Base-by-base conservation (phyloP, 2,888 invertebrate species). In the Atrina japonica region DNA sequence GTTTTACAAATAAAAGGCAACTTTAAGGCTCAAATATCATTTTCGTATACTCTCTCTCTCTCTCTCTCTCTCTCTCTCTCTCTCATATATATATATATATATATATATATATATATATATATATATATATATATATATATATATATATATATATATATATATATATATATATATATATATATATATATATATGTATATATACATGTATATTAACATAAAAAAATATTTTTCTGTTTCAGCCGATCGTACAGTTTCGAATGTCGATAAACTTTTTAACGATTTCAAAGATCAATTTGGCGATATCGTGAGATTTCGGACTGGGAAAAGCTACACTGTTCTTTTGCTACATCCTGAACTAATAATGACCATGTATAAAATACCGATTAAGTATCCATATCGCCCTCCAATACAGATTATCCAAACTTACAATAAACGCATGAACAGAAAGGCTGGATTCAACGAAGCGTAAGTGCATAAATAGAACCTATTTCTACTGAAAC, bases 241-340 rank as follows among this genome's bases (percentile, higher is more conserved):
- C 18, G 45, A 60, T 14, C 23, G 43, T n/a, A 60, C 43, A 18
- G 41, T 45, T 14, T 30, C 40, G 18, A 43, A 53, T 1, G 53
- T 68, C 18, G 25, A 60, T 9, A 53, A 53, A 18, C 21, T 68
- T 16, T 21, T 68, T 14, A 40, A 30, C 43, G 18, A 55, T 1
- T 53, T 68, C 3, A 30, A 43, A 14, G 53, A 55, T 23, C 27
- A 61, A 61, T 55, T 61, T 25, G 68, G 68, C 2, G 60, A 60
- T 23, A 68, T 68, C 1, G 47, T 68, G 9, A 68, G 40, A 53
- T 35, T 68, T 14, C 18, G 45, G n/a, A 47, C 45, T 1, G 61
- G 53, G 11, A 18, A 21, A 35, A 7, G 40, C 0, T 58, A 49
- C n/a, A 41, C 58, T 21, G 66, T 66, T 29, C 30, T 58, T 27